These are phyloP conservation scores for Schizotus pectinicornis DNA, from an alignment of 2,888 invertebrate genomes.

Conservation along the genomic window DNA sequence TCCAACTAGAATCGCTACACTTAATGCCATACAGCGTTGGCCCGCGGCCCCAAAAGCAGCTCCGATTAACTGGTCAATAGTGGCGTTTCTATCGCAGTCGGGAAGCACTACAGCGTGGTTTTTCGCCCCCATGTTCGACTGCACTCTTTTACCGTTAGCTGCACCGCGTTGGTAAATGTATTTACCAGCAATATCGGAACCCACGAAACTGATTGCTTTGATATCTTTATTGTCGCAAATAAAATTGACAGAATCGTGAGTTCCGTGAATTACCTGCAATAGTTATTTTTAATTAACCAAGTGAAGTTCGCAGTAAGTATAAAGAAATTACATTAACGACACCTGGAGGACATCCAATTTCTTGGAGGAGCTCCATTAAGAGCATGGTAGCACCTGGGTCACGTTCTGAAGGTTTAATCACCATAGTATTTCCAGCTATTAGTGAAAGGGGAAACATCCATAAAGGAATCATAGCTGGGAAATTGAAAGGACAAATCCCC, in stretches of 20 bases:
- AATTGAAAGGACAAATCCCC: slow-evolving; percentile 98
- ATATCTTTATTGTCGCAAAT: slow-evolving; percentile 97
- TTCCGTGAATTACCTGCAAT: slow-evolving; percentile 86
- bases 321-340: slow-evolving; percentile 79
- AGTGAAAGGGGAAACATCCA: slow-evolving; percentile 92
- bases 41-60: slow-evolving; percentile 99
- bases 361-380: slow-evolving; percentile 88
- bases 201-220: slow-evolving; percentile 97
- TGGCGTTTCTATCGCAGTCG: slow-evolving; percentile 97
- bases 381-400: slow-evolving; percentile 97
- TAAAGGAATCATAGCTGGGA: slow-evolving; percentile 99
- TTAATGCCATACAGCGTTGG: slow-evolving; percentile 98
- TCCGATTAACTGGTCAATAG: slow-evolving; percentile 81
- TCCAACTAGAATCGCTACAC: slow-evolving; percentile 89
- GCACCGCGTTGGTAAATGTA: slow-evolving; percentile 94
- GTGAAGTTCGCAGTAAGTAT: background rate
- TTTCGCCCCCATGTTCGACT: slow-evolving; percentile 99
- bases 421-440: slow-evolving; percentile 92
- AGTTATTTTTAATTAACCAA: slow-evolving; percentile 1
- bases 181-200: slow-evolving; percentile 94
- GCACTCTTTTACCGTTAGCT: slow-evolving; percentile 87
- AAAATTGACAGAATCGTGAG: slow-evolving; percentile 94
- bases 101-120: slow-evolving; percentile 98
- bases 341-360: slow-evolving; percentile 96
- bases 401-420: slow-evolving; percentile 96